Percentiles rank a stretch among this genome's conserved stretches.
Evolutionary conservation across 2,113 vertebrate species (phyloP).

Genomic region (Amphiprion ocellaris): DNA sequence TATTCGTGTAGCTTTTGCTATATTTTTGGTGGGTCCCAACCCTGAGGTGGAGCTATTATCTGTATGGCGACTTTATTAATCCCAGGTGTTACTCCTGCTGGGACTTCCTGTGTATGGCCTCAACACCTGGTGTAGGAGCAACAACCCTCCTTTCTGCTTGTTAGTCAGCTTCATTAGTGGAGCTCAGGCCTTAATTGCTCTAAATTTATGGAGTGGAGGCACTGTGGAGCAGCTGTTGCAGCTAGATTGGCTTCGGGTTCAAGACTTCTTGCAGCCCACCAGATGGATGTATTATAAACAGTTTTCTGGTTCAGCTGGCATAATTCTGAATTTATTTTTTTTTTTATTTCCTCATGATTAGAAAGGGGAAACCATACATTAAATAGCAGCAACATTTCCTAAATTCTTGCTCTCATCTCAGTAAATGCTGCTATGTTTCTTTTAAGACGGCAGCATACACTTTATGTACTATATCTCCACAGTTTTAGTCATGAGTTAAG

Average conservation of each 20-base stretch:
- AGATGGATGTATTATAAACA: not conserved
- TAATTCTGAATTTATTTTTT: too few species aligned
- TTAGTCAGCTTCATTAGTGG: conserved; percentile 68
- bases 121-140: conserved; percentile 66
- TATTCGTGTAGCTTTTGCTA: not conserved
- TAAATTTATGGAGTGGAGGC: conserved; percentile 50
- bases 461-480: too few species aligned
- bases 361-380: not conserved
- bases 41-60: conserved; percentile 41
- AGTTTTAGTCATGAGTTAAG: too few species aligned
- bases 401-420: too few species aligned
- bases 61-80: conserved; percentile 53
- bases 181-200: conserved; percentile 60
- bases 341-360: not conserved
- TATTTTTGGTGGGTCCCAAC: not conserved
- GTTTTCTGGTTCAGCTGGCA: not conserved
- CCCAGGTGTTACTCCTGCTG: conserved; percentile 69
- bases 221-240: conserved; percentile 51
- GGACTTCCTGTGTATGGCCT: conserved; percentile 59
- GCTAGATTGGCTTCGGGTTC: not conserved
- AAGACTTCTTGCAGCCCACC: not conserved
- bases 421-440: too few species aligned
- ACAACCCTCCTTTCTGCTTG: conserved; percentile 46
- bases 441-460: too few species aligned
- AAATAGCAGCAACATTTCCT: too few species aligned